Evolutionary conservation across 2,797 vertebrate genomes (phyloP).

Genomic region (Eurystomus glaucurus): DNA sequence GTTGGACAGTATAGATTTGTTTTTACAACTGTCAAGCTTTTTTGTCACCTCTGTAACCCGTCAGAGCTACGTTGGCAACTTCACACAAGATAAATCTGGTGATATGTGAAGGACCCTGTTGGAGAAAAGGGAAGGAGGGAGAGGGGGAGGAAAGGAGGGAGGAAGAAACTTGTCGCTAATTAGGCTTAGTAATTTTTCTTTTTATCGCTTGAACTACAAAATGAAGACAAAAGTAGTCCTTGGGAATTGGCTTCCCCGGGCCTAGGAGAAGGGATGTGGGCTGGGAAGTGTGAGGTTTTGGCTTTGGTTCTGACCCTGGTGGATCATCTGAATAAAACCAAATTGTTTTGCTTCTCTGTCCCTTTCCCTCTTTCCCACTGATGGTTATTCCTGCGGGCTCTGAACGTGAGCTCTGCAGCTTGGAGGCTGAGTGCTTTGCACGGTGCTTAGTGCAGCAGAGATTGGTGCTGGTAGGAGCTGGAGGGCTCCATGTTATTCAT

Average conservation of each 20-base stretch:
- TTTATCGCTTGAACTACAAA: background rate
- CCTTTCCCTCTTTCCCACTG: background rate
- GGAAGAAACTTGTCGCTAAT: background rate
- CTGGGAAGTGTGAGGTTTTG: background rate
- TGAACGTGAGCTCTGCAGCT: background rate
- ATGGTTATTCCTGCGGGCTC: background rate
- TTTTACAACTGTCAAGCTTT: background rate
- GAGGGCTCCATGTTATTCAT: background rate
- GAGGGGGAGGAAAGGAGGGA: background rate
- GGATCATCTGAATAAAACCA: background rate
- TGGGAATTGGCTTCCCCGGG: background rate
- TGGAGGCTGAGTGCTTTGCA: background rate
- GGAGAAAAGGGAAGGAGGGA: background rate
- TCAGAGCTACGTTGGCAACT: background rate
- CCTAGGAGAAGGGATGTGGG: background rate
- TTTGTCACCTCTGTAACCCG: background rate
- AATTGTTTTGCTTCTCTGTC: background rate
- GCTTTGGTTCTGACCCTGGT: background rate
- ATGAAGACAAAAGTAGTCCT: background rate
- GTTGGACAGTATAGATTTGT: background rate
- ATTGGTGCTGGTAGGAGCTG: background rate
- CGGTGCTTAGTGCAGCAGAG: background rate
- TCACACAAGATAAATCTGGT: slow-evolving; percentile 34
- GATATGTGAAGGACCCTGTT: background rate
- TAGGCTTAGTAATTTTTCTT: background rate